Conservation (phyloP, 2,113 vertebrate genomes). For the cattle (Bos taurus) region DNA sequence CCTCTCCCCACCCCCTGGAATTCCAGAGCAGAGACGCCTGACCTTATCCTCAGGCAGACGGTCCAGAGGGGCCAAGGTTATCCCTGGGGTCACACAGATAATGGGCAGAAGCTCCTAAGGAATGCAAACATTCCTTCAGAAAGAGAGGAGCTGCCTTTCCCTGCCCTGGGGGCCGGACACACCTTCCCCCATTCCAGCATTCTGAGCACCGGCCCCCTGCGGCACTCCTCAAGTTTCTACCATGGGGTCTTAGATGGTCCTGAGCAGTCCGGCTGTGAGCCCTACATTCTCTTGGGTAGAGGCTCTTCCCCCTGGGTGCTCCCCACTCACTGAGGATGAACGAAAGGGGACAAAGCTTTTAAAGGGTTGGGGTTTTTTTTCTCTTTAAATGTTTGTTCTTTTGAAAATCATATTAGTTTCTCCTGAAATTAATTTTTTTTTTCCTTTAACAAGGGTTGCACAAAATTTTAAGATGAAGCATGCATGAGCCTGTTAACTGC, state of each 20-base stretch:
- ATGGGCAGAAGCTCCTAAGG: not conserved
- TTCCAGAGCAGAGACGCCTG: not conserved
- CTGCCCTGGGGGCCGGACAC: not conserved
- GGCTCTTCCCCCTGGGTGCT: not conserved
- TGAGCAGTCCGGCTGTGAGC: not conserved
- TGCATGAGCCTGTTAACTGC: not conserved
- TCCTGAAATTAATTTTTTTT: not conserved
- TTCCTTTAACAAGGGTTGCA: not conserved
- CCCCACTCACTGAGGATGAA: not conserved
- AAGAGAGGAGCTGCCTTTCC: not conserved
- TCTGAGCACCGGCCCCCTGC: fast-evolving
- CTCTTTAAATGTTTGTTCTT: not conserved
- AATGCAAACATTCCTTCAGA: not conserved
- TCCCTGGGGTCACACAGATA: not conserved
- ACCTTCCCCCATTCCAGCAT: not conserved
- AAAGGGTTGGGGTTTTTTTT: not conserved
- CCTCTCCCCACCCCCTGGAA: no score
- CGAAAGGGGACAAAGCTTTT: not conserved
- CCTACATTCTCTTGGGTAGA: not conserved
- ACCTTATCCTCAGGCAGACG: not conserved
- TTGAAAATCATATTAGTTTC: not conserved
- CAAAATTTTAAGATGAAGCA: not conserved
- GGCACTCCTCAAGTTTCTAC: not conserved
- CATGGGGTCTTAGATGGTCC: fast-evolving
- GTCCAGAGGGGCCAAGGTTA: not conserved